Evolutionary conservation across 2,113 vertebrate genomes (phyloP), one percentile per base, ranked within the genome.

Genomic region (Archocentrus centrarchus): DNA sequence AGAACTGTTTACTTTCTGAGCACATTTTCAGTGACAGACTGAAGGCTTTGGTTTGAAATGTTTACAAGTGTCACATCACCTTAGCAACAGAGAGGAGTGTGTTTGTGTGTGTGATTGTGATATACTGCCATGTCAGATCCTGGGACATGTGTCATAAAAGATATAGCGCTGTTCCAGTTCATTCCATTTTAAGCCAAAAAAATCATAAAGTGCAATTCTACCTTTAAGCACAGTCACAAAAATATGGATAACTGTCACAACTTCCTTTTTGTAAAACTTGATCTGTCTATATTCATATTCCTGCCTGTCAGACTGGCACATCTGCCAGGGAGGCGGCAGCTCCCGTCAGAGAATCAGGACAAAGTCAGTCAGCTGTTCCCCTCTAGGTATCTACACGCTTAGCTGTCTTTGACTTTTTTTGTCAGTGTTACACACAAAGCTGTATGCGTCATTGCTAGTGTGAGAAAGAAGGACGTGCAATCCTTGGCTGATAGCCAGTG

Each of bases 241-340:
- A 79, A 92, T 92, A 90, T 27, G 58, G 85, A 83, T 82, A 92
- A 78, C 79, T 88, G 85, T 84, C 85, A 80, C 79, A 81, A 82
- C 81, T 82, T 88, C 75, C 47, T 30, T 59, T 77, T 88, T 37
- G 37, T 73, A 27, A 75, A 83, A 81, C 77, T 57, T 81, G 39
- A 32, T 66, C 83, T 89, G 90, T 90, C 91, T 68, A 22, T 24
- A 22, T 75, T 85, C 81, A 85, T 91, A 77, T 68, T 47, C 59
- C 57, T 91, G 11, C 63, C 87, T 89, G 83, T 89, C 87, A 86
- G 20, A 66, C 39, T 58, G 84, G 61, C 77, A 77, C 86, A 90
- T 82, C 83, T 93, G 85, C 87, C 70, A 70, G 9, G 18, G 55
- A 79, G 64, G 22, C 82, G 62, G 47, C 66, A 59, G 64, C 66